Evolutionary conservation across 2,888 invertebrate species (phyloP).

Genomic region (Phragmatobia fuliginosa): DNA sequence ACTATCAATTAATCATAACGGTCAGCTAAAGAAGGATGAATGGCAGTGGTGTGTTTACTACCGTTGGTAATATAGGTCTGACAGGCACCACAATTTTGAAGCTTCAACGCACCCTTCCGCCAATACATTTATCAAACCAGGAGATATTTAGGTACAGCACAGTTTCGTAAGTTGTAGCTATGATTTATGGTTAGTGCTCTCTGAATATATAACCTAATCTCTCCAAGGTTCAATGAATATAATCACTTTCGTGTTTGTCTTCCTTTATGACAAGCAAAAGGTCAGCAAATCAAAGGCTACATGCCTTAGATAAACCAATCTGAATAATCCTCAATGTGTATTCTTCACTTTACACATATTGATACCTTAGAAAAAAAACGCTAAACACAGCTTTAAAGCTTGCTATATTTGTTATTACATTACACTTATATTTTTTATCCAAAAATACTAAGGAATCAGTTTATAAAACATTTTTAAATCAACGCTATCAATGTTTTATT

Average conservation of each 20-base stretch:
- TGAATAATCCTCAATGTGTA: not conserved
- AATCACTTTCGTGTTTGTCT: not conserved
- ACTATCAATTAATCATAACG: constrained; percentile 46
- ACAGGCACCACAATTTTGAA: constrained; percentile 44
- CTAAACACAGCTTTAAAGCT: no score
- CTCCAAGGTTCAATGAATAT: not conserved
- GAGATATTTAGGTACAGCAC: constrained; percentile 3
- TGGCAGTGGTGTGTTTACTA: constrained; percentile 24
- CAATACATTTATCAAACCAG: constrained; percentile 35
- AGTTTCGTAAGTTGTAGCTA: constrained; percentile 9
- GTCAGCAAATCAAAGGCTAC: not conserved
- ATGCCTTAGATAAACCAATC: no score
- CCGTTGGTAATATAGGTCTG: constrained; percentile 55
- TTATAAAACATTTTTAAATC: not conserved
- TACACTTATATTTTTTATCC: not conserved
- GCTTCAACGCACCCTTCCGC: constrained; percentile 19
- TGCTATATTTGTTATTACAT: not conserved
- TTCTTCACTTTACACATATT: not conserved
- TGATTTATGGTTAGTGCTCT: constrained; percentile 1
- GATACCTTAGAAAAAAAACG: no score
- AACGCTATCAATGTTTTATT: not conserved
- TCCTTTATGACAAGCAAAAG: not conserved
- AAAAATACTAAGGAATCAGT: not conserved
- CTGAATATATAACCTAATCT: not conserved
- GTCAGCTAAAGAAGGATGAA: constrained; percentile 22